Evolutionary conservation across 2,888 invertebrate species (phyloP), one percentile per base, ranked within the genome.

Genomic region (Pristionchus fissidentatus): DNA sequence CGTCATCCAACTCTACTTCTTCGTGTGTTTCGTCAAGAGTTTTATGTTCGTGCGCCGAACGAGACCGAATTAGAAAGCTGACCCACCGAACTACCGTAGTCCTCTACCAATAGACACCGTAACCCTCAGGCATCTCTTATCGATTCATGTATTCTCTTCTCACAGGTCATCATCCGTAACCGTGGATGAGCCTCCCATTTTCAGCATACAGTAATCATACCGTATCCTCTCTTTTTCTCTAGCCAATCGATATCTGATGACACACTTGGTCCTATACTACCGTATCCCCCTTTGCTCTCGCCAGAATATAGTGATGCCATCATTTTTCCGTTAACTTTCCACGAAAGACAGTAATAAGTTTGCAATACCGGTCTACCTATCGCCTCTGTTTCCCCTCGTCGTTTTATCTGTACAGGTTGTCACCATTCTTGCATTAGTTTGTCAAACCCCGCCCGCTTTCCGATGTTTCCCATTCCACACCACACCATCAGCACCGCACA

Each of bases 221-320:
- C 49, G 46, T 77, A 52, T 46, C 75, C 32, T 70, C 41, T 77
- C 75, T 29, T 22, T 46, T n/a, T n/a, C n/a, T 49, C 75, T 46
- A 77, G 75, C n/a, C n/a, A 77, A 77, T 73, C 73, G 29, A 73
- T 77, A 77, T 77, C 46, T n/a, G 49, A 52, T 77, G 75, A n/a
- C n/a, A n/a, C n/a, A 46, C 75, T 35, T 77, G 26, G 46, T 49
- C 75, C n/a, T n/a, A n/a, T n/a, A n/a, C 75, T 49, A 49, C 75
- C 49, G 29, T 49, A 46, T 46, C 46, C 73, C n/a, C 32, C 66
- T 73, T 32, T 29, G 8, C 10, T 26, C n/a, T 15, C 46, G 41
- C 70, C 38, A 70, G 29, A 57, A 26, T 19, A 19, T 70, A 70
- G 70, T 70, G 70, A 70, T 70, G 70, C 70, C 70, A 70, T 70